A percentile compares a stretch with the other conserved stretches of the same genome.
Evolutionary conservation across 2,797 vertebrate genomes (phyloP).

Genomic region (Melanotaenia parkinsoni): DNA sequence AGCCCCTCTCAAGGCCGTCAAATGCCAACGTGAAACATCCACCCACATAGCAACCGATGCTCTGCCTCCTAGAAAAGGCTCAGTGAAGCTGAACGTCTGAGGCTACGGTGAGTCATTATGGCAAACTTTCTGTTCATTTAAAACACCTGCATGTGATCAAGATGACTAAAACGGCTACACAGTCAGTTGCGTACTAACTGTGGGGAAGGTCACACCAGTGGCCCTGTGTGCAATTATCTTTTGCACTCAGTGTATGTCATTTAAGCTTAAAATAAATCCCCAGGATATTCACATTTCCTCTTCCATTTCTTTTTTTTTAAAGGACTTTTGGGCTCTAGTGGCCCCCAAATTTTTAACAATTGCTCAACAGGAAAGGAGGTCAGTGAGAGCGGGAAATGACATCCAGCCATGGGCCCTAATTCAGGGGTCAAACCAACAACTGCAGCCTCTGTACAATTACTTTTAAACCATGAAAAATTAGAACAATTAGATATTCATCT

Average conservation of each 20-base stretch:
- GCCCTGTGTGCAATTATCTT: no score
- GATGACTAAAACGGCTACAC: not conserved
- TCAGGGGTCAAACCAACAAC: no score
- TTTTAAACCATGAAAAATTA: not conserved
- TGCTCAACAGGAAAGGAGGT: no score
- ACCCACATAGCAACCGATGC: slow-evolving; percentile 44
- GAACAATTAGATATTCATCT: not conserved
- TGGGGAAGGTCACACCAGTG: not conserved
- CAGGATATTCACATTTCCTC: no score
- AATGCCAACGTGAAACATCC: slow-evolving; percentile 37
- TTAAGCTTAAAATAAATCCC: not conserved
- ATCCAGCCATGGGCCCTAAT: no score
- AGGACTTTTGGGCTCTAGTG: no score
- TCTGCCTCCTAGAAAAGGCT: slow-evolving; percentile 4
- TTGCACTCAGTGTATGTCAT: not conserved
- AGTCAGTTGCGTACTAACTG: not conserved
- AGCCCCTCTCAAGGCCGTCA: slow-evolving; percentile 30
- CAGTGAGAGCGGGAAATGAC: no score
- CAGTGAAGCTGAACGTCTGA: slow-evolving; percentile 13
- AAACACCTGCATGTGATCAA: not conserved
- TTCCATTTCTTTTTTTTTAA: no score
- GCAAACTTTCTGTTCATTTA: not conserved
- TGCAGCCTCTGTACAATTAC: no score
- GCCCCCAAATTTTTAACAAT: no score
- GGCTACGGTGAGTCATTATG: slow-evolving; percentile 33